A percentile compares a stretch with the other conserved stretches of the same genome.
Evolutionary conservation across 2,113 vertebrate species (phyloP).

Genomic region (Gasterosteus aculeatus): DNA sequence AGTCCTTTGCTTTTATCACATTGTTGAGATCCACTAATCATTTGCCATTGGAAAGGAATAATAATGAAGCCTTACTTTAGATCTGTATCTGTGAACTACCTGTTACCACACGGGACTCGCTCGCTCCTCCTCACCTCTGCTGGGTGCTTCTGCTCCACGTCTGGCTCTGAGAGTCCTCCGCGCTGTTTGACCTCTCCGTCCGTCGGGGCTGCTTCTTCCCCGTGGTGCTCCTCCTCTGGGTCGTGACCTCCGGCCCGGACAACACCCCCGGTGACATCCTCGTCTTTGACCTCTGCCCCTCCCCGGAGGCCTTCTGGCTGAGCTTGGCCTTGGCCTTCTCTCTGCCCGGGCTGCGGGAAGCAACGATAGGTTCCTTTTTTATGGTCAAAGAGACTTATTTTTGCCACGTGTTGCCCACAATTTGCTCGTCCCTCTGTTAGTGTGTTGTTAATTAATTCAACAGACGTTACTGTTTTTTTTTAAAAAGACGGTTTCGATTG

Average conservation of each 20-base stretch:
- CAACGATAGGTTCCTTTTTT: neutral
- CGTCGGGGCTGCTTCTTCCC: constrained; percentile 93
- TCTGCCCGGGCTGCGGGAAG: constrained; percentile 81
- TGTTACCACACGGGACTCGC: neutral
- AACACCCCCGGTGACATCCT: constrained; percentile 85
- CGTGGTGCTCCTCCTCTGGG: constrained; percentile 85
- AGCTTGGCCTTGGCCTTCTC: constrained; percentile 91
- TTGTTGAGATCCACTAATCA: neutral
- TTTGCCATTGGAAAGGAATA: neutral
- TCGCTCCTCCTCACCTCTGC: constrained; percentile 58
- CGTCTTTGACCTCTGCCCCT: constrained; percentile 89
- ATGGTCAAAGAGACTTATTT: constrained; percentile 3
- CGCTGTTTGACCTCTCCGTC: constrained; percentile 87
- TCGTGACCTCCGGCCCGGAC: constrained; percentile 79
- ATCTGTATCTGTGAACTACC: neutral
- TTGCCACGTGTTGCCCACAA: neutral
- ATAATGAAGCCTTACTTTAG: neutral
- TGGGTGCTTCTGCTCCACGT: constrained; percentile 70
- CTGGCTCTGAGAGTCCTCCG: constrained; percentile 81
- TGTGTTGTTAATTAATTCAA: constrained; percentile 8
- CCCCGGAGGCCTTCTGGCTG: constrained; percentile 87
- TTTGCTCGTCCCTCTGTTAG: constrained; percentile 5
- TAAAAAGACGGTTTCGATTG: neutral
- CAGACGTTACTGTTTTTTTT: neutral
- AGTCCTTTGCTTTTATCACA: neutral